Base-by-base conservation (phyloP, 2,113 vertebrate species). In the Siniperca knerii region DNA sequence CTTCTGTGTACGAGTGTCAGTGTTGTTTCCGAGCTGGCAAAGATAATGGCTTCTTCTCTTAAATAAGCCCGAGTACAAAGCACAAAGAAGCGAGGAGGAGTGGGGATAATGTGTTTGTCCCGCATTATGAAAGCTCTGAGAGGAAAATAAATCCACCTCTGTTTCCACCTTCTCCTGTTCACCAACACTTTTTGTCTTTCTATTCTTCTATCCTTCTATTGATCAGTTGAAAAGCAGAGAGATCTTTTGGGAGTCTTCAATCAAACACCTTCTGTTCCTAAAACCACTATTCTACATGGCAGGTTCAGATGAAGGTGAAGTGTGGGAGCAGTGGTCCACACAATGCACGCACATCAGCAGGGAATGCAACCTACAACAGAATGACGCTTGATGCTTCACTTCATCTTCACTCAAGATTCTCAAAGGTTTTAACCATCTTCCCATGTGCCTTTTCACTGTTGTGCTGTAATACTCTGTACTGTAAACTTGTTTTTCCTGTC, bases 71-170 rank as follows among this genome's bases (percentile, higher is more conserved):
- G 1, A 90, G 73, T 6, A 82, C 55, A 83, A 74, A 87, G 55
- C 46, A 85, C 57, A 79, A 91, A 87, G 62, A 48, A 60, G 61
- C n/a, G 40, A 66, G 64, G 61, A 71, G 85, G 69, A 83, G 65
- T 11, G 67, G 67, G 48, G 65, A 77, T 85, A 87, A 93, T 84
- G 82, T 79, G 82, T 90, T 84, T 83, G 81, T 88, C 74, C 61
- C 29, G 10, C 79, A 79, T 82, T 75, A 71, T 0, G 6, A 78
- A 81, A 84, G 66, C 75, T 81, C 12, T 37, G 46, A 76, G 65
- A 68, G 25, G 8, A 79, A 84, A 87, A 90, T 81, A 78, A 82
- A 90, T 85, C 62, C 68, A 79, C 64, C 48, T 77, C 64, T 42
- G 50, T 88, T 52, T 82, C 79, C 62, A 79, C 11, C 48, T 54